Base-by-base conservation (phyloP, 2,888 invertebrate genomes). In the Apamea monoglypha region DNA sequence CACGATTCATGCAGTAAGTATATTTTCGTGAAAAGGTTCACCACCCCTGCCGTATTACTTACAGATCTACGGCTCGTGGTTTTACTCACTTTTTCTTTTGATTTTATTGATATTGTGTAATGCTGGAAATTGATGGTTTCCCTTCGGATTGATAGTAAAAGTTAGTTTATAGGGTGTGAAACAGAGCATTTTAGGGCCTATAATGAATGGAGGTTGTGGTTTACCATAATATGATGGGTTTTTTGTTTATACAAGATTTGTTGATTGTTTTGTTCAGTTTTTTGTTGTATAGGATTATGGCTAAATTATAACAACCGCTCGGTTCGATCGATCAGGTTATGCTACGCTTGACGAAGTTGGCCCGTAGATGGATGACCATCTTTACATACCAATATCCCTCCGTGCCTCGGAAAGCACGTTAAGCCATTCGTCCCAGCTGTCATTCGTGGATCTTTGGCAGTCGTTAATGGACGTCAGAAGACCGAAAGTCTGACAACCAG, bases 31-130 rank as follows among this genome's bases (percentile, higher is more conserved):
- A 77, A 78, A 80, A 81, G 53, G 74, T 80, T 81, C 0, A 29
- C 25, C 0, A 29, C 12, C 36, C 68, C 80, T 63, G 68, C 25
- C 63, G 59, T 76, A 76, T 82, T 70, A 44, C 63, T 82, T 50
- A 78, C 74, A 80, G 64, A 66, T 12, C 47, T 10, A 66, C 50
- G 66, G 40, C 56, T n/a, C 83, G 88, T 74, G 86, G 86, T 90
- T 90, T 84, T 53, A 25, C 76, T 85, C 12, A 87, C 87, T 88
- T 87, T 88, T 87, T 88, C 89, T 88, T 88, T 88, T 80, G 47
- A 36, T 50, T 83, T 84, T 70, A 77, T 70, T 78, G 68, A 32
- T 29, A 66, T 85, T 87, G 81, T 75, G 77, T 81, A 86, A 84
- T 66, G 14, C 70, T 47, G 44, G 25, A 63, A 73, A 76, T 63